Base-by-base conservation (phyloP, 2,113 vertebrate species). In the Gavialis gangeticus region DNA sequence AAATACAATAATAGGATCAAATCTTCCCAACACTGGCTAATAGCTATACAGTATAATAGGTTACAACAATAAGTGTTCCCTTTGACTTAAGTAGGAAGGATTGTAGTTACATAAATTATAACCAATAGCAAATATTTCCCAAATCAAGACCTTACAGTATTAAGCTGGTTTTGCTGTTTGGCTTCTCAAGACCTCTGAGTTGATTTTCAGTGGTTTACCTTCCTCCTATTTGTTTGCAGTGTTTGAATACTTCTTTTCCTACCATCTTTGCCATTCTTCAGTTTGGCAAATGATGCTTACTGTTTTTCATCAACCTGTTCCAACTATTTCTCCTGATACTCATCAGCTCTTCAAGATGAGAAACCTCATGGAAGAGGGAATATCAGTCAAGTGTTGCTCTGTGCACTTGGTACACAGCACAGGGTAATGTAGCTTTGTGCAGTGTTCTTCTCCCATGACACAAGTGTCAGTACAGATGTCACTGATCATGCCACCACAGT, bases 81-180 rank as follows among this genome's bases (percentile, higher is more conserved):
- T 4, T 7, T 18, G 64, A n/a, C 37, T 1, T 5, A 3, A 67
- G 11, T 28, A n/a, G 64, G 12, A 16, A 59, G 3, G 37, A 34
- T 67, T 8, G 0, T 37, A 10, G 19, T 2, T 18, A 16, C 57
- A 4, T 5, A 0, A 0, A 22, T 3, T 34, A 19, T 5, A 1
- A 18, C 3, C 0, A 24, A 2, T 1, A 64, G 78, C 27, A 60
- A 8, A 18, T 12, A 4, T 37, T 64, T 64, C 25, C 30, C 10
- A 2, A 12, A 58, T 11, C 83, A 10, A 2, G 12, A 18, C 0
- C 4, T 27, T 62, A 3, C 30, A 6, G 8, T 82, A 60, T 83
- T 2, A 34, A 22, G 62, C 11, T 28, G 0, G 12, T 91, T n/a
- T 14, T 4, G 22, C 10, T 71, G 3, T 30, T 93, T 80, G 0